Base-by-base conservation (phyloP, 2,888 invertebrate species). In the Drosophila lacicola region DNA sequence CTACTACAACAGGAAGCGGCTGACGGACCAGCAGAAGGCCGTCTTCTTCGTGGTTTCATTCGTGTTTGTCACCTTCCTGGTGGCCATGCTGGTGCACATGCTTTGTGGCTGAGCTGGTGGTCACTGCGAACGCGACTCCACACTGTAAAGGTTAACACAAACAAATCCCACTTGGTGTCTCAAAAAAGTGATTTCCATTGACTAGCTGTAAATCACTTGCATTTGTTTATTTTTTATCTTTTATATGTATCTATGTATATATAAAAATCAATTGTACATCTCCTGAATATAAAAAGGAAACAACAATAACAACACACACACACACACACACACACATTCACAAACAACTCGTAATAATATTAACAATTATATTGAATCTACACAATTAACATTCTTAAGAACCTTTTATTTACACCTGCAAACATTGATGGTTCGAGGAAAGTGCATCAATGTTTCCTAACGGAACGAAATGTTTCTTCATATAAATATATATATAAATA, bases 11-110 rank as follows among this genome's bases (percentile, higher is more conserved):
- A 90, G 92, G 3, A 92, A 91, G 74, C 90, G 91, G 42, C 89
- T 91, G 57, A 90, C 91, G 47, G 92, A 92, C 77, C 92, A 91
- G 66, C 90, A 92, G 69, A 92, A 92, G 78, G 92, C 92, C 37
- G 90, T 91, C 44, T 87, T 91, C 67, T 88, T 90, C 73, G 91
- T 92, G 86, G 82, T 92, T 74, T 92, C 91, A 69, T 92, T 92
- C 78, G 81, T 92, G 60, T 89, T 92, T 64, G 85, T 91, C 54
- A 91, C 92, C 34, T 90, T 92, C 63, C 76, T 92, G 71, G 91
- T 91, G 61, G 92, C 92, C 66, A 90, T 91, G 76, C 75, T 92
- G 65, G 91, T 92, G 68, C 90, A 91, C 76, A 91, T 91, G 91
- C 72, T 89, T 50, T 72, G 82, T 74, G 81, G 81, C 63, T 88